These are phyloP conservation scores for Armadillidium nasatum DNA, from an alignment of 1,140 invertebrate genomes.

Conservation along the genomic window DNA sequence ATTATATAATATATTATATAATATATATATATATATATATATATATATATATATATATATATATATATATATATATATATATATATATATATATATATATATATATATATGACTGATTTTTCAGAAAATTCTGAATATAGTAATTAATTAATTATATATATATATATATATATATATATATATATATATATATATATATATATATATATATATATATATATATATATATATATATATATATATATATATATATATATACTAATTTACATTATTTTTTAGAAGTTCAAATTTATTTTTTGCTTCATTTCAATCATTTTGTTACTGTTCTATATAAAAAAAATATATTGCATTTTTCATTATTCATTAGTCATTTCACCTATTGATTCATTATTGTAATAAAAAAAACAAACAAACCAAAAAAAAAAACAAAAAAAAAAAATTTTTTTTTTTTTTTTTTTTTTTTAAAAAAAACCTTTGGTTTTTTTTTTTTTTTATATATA, in stretches of 20 bases:
- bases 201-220: neutral
- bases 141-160: neutral
- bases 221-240: neutral
- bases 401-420: too few relatives aligned
- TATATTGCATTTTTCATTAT: too few relatives aligned
- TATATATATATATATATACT: neutral
- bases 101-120: too few relatives aligned
- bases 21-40: neutral
- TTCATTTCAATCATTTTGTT: too few relatives aligned
- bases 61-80: constrained; percentile 2
- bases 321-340: too few relatives aligned
- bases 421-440: too few relatives aligned
- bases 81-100: neutral
- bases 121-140: too few relatives aligned
- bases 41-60: neutral
- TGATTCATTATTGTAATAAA: neutral
- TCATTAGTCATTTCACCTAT: too few relatives aligned
- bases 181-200: constrained; percentile 2
- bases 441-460: too few relatives aligned
- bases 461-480: too few relatives aligned
- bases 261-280: too few relatives aligned
- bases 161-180: neutral
- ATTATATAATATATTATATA: neutral
- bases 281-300: too few relatives aligned
- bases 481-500: neutral